Base-by-base conservation (phyloP, 2,888 invertebrate genomes). In the Punctoribates punctum region DNA sequence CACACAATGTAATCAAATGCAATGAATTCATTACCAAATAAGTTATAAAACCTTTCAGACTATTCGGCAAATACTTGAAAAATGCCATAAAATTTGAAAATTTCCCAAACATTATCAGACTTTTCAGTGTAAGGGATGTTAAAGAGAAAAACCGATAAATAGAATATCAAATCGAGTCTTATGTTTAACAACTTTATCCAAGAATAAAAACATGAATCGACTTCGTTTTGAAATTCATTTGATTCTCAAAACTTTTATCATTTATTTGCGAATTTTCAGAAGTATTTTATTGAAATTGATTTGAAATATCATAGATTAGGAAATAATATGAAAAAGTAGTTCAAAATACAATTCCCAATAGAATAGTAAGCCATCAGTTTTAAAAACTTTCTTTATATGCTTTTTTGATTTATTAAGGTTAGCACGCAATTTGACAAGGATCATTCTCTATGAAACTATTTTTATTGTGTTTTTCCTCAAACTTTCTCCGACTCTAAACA, bases 321-420 rank as follows among this genome's bases (percentile, higher is more conserved):
- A 42, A 65, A 46, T 70, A 23, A 70, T 0, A 34, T 70, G 13
- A 34, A 70, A 34, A 70, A 70, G 70, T 70, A 70, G 70, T 20
- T 70, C 42, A 70, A 70, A 62, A 70, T 70, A 42, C n/a, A 70
- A 42, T 46, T 70, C 70, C 70, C 70, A 42, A 20, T 13, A 34
- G 70, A 23, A 42, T 46, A 70, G 70, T 23, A 20, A 70, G 42
- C 70, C 70, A 70, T 70, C 70, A 70, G 20, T 70, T 70, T 70
- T 62, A 62, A 70, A 70, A 70, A 23, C 2, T 70, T 70, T 70
- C 70, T 70, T 70, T 42, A 70, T 38, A 70, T 42, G 23, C 9
- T 20, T 70, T n/a, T 65, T 70, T 70, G 70, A 70, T 70, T 70
- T 70, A 70, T 70, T 70, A 70, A 70, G 70, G 70, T 70, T 70